A percentile compares a stretch with the other conserved stretches of the same genome.
Evolutionary conservation across 2,797 vertebrate species (phyloP).

Genomic region (Tadarida brasiliensis): DNA sequence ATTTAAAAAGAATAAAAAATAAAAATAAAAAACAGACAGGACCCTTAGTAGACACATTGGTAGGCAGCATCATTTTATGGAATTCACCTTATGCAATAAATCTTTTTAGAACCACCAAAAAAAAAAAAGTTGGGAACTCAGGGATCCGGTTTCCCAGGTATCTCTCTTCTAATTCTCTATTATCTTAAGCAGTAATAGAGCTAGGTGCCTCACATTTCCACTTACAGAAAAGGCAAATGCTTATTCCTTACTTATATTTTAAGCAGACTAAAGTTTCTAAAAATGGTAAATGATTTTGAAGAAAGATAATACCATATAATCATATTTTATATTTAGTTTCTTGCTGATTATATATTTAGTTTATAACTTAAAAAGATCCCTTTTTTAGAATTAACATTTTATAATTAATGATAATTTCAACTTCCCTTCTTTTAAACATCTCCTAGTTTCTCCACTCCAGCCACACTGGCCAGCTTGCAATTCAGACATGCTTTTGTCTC

Average conservation of each 20-base stretch:
- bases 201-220: not conserved
- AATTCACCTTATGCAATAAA: slow-evolving; percentile 74
- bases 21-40: slow-evolving; percentile 61
- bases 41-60: slow-evolving; percentile 55
- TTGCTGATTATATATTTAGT: not conserved
- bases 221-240: not conserved
- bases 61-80: slow-evolving; percentile 65
- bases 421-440: not conserved
- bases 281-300: not conserved
- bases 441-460: not conserved
- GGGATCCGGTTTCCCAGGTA: not conserved
- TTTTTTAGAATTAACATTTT: not conserved
- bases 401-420: not conserved
- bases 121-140: not conserved
- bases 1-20: too few relatives aligned
- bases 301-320: not conserved
- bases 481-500: not conserved
- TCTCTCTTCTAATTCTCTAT: not conserved
- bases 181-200: not conserved
- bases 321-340: not conserved
- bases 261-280: not conserved
- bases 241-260: not conserved
- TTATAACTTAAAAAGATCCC: not conserved
- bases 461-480: not conserved
- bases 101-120: slow-evolving; percentile 51